Percentiles rank a stretch among this genome's conserved stretches.
phyloP scores from a whole-genome alignment of 2,888 invertebrate genomes.

The Calameuta pallipes region DNA sequence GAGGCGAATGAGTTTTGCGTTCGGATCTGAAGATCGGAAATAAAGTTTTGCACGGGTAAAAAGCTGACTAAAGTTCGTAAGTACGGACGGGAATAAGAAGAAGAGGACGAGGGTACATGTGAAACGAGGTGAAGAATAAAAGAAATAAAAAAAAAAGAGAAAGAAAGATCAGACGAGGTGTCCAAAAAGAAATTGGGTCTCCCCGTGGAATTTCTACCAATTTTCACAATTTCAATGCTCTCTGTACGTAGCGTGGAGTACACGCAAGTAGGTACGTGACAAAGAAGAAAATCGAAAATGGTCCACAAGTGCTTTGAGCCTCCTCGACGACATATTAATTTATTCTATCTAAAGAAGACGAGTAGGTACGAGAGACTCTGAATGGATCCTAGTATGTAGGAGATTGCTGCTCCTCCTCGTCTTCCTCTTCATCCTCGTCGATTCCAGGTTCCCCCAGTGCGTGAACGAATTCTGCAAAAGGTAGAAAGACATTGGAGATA shows the following conservation, averaged over 20 bases:
- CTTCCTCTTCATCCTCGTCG: constrained; percentile 81
- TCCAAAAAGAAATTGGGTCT: neutral
- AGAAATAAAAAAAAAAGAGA: neutral
- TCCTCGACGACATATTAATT: constrained; percentile 20
- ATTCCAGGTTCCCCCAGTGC: constrained; percentile 84
- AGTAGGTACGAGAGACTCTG: constrained; percentile 16
- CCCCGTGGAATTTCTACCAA: neutral
- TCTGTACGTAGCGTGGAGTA: neutral
- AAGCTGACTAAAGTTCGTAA: neutral
- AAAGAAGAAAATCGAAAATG: neutral
- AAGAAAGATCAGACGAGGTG: neutral
- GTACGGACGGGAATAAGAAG: neutral
- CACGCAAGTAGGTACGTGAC: neutral
- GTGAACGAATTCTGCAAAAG: constrained; percentile 79
- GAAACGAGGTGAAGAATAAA: neutral
- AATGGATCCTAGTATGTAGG: constrained; percentile 50
- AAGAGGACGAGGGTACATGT: neutral
- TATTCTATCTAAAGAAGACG: constrained; percentile 23
- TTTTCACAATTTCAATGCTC: neutral
- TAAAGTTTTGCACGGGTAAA: neutral
- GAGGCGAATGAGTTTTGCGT: no score
- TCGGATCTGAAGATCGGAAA: neutral
- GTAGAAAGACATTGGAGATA: constrained; percentile 7
- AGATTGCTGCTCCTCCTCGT: constrained; percentile 71
- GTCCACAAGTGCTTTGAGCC: neutral